These are phyloP conservation scores for Serrognathus titanus DNA, from an alignment of 2,888 invertebrate genomes.

Conservation along the genomic window DNA sequence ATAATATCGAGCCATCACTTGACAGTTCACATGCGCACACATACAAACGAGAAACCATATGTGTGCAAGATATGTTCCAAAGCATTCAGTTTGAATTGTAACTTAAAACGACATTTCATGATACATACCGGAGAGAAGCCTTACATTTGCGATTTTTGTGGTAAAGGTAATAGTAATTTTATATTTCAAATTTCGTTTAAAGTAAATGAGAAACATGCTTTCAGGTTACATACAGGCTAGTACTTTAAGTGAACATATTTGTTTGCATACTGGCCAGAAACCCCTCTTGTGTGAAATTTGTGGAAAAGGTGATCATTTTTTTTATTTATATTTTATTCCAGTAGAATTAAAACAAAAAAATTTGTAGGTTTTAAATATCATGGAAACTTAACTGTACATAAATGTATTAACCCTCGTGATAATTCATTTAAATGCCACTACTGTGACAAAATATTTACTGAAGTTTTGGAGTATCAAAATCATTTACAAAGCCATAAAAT, in stretches of 20 bases:
- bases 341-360: no score
- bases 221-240: constrained; percentile 16
- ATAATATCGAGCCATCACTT: no score
- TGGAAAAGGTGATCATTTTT: no score
- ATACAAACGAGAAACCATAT: no score
- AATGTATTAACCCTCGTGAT: neutral
- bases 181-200: no score
- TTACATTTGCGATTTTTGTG: constrained; percentile 19
- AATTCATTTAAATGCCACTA: constrained; percentile 15
- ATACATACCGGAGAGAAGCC: constrained; percentile 17
- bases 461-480: neutral
- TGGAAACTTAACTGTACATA: no score
- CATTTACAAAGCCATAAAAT: neutral
- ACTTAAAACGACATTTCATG: constrained; percentile 19
- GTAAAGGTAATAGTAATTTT: constrained; percentile 11
- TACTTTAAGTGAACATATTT: constrained; percentile 10
- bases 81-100: neutral
- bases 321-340: no score
- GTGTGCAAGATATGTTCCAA: no score
- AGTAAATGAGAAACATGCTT: neutral
- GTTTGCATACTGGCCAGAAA: constrained; percentile 5
- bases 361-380: no score
- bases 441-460: constrained; percentile 19
- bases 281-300: no score
- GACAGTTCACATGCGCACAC: no score